These are phyloP conservation scores for Ametastegia equiseti DNA, from an alignment of 2,888 invertebrate genomes.

Conservation along the genomic window DNA sequence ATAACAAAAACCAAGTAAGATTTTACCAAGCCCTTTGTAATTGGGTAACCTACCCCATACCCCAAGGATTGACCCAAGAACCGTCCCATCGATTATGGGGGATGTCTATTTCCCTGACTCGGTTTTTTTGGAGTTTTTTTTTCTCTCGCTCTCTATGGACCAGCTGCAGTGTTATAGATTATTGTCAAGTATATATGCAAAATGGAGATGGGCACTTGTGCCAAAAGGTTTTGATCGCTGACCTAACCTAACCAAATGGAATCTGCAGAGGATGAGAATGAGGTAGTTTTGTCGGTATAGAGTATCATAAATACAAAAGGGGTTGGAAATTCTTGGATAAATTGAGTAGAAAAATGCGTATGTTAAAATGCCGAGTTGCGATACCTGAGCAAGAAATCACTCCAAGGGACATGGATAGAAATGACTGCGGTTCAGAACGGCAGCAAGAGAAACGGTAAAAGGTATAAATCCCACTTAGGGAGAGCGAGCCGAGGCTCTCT, in stretches of 20 bases:
- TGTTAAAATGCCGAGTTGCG: constrained; percentile 50
- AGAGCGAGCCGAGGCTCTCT: constrained; percentile 53
- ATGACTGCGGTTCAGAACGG: constrained; percentile 46
- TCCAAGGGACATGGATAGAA: constrained; percentile 39
- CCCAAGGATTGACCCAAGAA: background rate
- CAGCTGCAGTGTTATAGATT: constrained; percentile 14
- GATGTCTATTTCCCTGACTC: background rate
- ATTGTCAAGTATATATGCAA: background rate
- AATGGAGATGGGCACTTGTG: constrained; percentile 21
- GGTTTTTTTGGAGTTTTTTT: background rate
- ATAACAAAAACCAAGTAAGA: too few species aligned
- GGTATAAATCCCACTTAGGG: constrained; percentile 67
- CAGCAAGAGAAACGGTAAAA: constrained; percentile 55
- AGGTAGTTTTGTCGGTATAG: background rate
- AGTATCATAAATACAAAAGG: constrained; percentile 39
- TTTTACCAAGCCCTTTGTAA: too few species aligned
- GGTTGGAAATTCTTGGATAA: background rate
- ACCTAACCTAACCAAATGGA: constrained; percentile 1
- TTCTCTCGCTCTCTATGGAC: background rate
- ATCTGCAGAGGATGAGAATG: background rate
- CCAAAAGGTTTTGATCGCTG: background rate
- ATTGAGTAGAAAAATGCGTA: constrained; percentile 30
- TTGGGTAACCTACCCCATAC: too few species aligned
- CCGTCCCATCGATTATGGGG: background rate
- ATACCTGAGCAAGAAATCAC: constrained; percentile 49